A percentile compares a stretch with the other conserved stretches of the same genome.
Evolutionary conservation across 2,113 vertebrate genomes (phyloP).

Genomic region (Nycticryphes semicollaris): DNA sequence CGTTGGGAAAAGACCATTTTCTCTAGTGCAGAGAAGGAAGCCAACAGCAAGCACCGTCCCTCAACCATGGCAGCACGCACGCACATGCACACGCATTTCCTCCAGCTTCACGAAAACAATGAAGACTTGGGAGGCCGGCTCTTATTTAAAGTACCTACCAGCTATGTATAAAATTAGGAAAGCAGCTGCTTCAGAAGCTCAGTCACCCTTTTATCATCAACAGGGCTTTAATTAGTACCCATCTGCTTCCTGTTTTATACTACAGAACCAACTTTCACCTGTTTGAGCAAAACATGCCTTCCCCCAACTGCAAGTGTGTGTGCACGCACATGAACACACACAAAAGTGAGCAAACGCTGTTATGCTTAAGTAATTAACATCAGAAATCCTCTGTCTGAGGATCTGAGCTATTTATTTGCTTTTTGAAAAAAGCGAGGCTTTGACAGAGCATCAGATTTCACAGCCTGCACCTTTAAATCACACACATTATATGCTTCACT

Average conservation of each 20-base stretch:
- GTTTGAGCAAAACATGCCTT: conserved; percentile 58
- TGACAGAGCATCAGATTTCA: not conserved
- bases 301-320: not conserved
- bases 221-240: conserved; percentile 78
- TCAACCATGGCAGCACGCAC: conserved; percentile 13
- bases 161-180: conserved; percentile 73
- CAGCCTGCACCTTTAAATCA: not conserved
- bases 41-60: not conserved
- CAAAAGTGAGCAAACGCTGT: not conserved
- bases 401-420: not conserved
- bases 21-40: not conserved
- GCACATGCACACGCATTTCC: conserved; percentile 43
- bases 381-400: not conserved
- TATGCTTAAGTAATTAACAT: not conserved
- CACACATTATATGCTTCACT: not conserved
- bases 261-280: conserved; percentile 74
- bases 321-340: not conserved
- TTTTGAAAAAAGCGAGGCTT: not conserved
- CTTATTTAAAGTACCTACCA: not conserved
- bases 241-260: conserved; percentile 81
- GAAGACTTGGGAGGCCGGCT: not conserved
- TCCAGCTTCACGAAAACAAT: conserved; percentile 5
- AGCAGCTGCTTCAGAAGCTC: conserved; percentile 73
- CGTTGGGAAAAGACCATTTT: not conserved
- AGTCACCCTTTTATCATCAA: conserved; percentile 73